Percentiles rank a stretch among this genome's conserved stretches.
Conservation (phyloP, 2,113 vertebrate species). For the Sisor rabdophorus region DNA sequence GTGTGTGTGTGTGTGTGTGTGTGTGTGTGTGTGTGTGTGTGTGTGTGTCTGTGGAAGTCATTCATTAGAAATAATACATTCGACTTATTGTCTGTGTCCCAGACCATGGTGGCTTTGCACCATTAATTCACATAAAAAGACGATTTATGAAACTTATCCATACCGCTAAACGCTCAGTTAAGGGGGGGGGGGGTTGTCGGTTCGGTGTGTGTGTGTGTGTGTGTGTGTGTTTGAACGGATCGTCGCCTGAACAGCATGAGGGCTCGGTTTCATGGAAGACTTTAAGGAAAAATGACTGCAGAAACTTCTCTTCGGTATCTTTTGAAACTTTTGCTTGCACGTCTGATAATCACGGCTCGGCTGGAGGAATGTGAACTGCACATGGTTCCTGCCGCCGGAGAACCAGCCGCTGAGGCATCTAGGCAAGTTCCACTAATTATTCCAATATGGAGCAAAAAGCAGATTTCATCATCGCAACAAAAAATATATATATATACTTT, state of each 20-base stretch:
- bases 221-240: slow-evolving; percentile 13
- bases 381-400: slow-evolving; percentile 51
- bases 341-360: slow-evolving; percentile 31
- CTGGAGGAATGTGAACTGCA: slow-evolving; percentile 23
- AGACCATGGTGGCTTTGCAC: slow-evolving; percentile 22
- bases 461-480: slow-evolving; percentile 70
- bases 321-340: not conserved
- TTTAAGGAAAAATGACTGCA: slow-evolving; percentile 13
- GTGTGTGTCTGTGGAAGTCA: slow-evolving; percentile 46
- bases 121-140: slow-evolving; percentile 33
- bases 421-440: slow-evolving; percentile 67
- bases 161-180: slow-evolving; percentile 7
- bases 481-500: no score
- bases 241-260: slow-evolving; percentile 11
- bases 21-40: no score
- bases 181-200: not conserved
- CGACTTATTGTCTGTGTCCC: slow-evolving; percentile 43
- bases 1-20: no score
- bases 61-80: slow-evolving; percentile 50
- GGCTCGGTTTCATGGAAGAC: slow-evolving; percentile 26
- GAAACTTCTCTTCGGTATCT: slow-evolving; percentile 18
- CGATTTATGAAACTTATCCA: slow-evolving; percentile 18
- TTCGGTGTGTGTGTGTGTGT: no score
- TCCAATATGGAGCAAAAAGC: slow-evolving; percentile 66
- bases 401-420: slow-evolving; percentile 57